Conservation (phyloP, 2,888 invertebrate species). For the Mantis religiosa region DNA sequence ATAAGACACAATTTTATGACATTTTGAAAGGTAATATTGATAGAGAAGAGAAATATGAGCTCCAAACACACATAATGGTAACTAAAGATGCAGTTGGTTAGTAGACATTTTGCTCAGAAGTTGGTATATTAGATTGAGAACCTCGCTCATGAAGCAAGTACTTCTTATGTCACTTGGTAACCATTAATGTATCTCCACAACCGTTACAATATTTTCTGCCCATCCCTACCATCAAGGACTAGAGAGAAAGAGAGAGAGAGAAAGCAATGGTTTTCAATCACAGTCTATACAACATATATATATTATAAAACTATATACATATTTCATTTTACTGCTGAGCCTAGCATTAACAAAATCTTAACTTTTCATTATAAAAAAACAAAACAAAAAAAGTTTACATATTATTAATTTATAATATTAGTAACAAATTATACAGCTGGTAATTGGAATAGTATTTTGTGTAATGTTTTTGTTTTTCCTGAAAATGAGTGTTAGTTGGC, state of each 20-base stretch:
- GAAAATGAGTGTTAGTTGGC: neutral
- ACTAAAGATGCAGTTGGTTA: too few species aligned
- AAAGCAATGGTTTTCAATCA: slow-evolving; percentile 6
- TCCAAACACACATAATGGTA: too few species aligned
- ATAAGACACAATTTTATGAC: too few species aligned
- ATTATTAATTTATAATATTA: neutral
- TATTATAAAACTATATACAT: slow-evolving; percentile 9
- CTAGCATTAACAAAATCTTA: neutral
- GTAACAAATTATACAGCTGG: neutral
- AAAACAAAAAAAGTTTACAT: neutral
- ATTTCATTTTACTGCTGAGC: neutral
- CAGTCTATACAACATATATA: slow-evolving; percentile 15
- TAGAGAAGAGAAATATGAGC: too few species aligned
- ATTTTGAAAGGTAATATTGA: too few species aligned
- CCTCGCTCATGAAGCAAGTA: too few species aligned
- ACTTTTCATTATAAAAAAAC: neutral
- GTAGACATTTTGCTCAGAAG: too few species aligned
- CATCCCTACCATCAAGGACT: neutral
- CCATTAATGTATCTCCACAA: too few species aligned
- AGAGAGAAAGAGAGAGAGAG: neutral
- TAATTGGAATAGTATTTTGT: neutral
- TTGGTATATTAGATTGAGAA: too few species aligned
- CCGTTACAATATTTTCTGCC: too few species aligned
- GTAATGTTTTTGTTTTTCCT: neutral
- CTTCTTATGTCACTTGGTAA: too few species aligned